phyloP scores from a whole-genome alignment of 1,140 invertebrate species.

The Lutraria rhynchaena region DNA sequence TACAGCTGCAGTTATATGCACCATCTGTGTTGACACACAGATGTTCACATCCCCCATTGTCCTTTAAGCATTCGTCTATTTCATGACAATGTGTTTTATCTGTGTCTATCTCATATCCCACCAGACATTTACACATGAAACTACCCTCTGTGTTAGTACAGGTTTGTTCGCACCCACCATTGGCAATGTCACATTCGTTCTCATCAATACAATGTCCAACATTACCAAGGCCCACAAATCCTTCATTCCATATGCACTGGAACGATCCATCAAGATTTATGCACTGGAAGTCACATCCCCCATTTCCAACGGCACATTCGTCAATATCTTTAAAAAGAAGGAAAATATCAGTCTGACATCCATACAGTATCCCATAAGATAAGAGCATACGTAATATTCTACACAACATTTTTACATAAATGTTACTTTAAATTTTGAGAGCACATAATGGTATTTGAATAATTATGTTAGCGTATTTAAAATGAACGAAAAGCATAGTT shows the following conservation, averaged over 20 bases:
- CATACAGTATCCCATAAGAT: background rate
- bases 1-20: background rate
- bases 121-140: background rate
- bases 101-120: background rate
- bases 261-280: background rate
- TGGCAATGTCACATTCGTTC: slow-evolving; percentile 1
- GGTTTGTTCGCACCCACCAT: background rate
- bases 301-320: background rate
- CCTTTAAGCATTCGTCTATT: background rate
- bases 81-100: background rate
- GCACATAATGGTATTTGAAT: background rate
- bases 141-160: background rate
- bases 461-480: background rate
- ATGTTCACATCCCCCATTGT: background rate
- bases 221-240: background rate
- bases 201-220: background rate
- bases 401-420: too few species aligned
- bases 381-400: too few species aligned
- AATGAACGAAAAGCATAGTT: background rate
- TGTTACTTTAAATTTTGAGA: background rate
- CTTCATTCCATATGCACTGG: background rate
- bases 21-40: background rate
- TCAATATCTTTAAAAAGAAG: background rate
- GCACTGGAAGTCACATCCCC: background rate
- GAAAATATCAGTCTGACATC: background rate